Evolutionary conservation across 2,888 invertebrate genomes (phyloP).

Genomic region (Cryptus viduatorius): DNA sequence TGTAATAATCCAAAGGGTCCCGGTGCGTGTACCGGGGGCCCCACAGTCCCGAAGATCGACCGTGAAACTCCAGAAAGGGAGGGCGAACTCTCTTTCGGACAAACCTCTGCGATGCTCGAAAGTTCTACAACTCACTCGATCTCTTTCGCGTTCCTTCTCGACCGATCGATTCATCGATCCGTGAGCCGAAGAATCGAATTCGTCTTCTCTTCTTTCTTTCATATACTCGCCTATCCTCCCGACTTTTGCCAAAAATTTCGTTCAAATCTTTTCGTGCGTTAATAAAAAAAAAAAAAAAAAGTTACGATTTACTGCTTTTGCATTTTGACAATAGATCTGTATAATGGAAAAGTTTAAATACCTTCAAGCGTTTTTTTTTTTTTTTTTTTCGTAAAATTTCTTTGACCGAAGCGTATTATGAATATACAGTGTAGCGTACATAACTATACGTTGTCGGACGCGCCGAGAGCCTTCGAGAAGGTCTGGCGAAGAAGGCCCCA

Average conservation of each 20-base stretch:
- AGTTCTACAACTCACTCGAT: conserved; percentile 13
- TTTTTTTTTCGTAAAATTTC: not conserved
- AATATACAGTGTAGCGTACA: not conserved
- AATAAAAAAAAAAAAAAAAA: too few relatives aligned
- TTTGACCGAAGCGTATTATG: not conserved
- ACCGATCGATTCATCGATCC: conserved; percentile 46
- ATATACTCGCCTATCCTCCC: not conserved
- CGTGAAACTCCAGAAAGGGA: conserved; percentile 46
- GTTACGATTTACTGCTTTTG: not conserved
- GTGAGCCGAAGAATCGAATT: conserved; percentile 30
- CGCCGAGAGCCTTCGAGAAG: conserved; percentile 34
- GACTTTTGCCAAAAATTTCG: not conserved
- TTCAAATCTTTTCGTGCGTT: too few relatives aligned
- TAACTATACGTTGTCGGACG: not conserved
- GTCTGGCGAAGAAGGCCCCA: conserved; percentile 57
- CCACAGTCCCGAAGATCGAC: conserved; percentile 45
- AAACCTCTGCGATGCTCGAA: conserved; percentile 1
- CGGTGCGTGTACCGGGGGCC: conserved; percentile 63
- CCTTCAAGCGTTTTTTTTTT: not conserved
- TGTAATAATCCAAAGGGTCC: conserved; percentile 72
- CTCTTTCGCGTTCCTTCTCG: conserved; percentile 33
- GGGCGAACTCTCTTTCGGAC: conserved; percentile 15
- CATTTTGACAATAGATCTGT: not conserved
- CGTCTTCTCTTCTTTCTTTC: conserved; percentile 2
- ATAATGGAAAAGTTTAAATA: not conserved